Base-by-base conservation (phyloP, 1,140 invertebrate species). In the Monochamus saltuarius region DNA sequence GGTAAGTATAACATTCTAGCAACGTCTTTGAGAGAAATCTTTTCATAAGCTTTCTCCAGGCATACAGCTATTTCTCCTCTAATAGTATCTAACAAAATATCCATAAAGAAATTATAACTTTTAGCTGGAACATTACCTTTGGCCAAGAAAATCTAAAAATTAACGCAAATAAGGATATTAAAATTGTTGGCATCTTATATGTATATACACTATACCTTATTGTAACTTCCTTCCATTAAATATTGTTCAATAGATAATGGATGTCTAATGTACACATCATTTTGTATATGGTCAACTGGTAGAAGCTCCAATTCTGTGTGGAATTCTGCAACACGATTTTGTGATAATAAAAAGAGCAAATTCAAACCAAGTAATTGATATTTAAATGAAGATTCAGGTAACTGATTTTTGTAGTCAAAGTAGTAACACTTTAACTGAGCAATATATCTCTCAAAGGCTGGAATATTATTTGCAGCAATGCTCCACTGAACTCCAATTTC, bases 201-300 rank as follows among this genome's bases (percentile, higher is more conserved):
- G 2, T 29, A 2, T 3, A 29, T 29, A 35, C 46, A 17, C 63
- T 64, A 65, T 76, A 90, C 88, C 80, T 99, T 99, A 76, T 99
- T 99, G 73, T 99, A 99, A 59, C 93, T 95, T 29, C 98, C 97
- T 80, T 99, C 98, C 96, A 99, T 99, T 40, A 99, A 83, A 79
- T 96, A 98, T 74, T 99, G 97, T 73, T 99, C 97, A 64, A 99
- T 82, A 35, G 92, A 94, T 0, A 99, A 83, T 0, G 97, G 95
- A 77, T 98, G 95, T 63, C 88, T 86, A 36, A 99, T 97, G 77
- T 97, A 99, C 50, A 94, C 87, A 75, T 99, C 97, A 35, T 86
- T 87, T 75, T 97, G 89, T 69, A 99, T 90, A 51, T 94, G 89
- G 77, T 96, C 92, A 35, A 91, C 87, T 4, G 95, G 91, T n/a